These are phyloP conservation scores for Smittia sp. DNA, from an alignment of 2,888 invertebrate genomes.

Conservation along the genomic window DNA sequence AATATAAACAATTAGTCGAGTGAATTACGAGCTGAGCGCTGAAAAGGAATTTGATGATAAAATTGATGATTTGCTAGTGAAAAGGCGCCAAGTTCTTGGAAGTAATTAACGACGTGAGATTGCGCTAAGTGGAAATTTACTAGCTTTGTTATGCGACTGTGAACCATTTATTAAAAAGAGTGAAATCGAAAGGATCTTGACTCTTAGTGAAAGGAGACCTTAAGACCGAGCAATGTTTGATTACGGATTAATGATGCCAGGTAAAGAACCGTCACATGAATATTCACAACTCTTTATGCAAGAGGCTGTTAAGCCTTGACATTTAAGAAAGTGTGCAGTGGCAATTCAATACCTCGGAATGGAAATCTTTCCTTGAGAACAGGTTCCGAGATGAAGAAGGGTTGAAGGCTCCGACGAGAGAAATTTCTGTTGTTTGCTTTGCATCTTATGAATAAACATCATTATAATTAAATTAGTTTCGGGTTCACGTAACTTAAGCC, in stretches of 20 bases:
- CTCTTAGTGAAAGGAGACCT: neutral
- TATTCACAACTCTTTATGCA: conserved; percentile 26
- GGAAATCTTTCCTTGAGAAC: neutral
- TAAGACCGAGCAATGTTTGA: conserved; percentile 36
- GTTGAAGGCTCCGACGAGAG: neutral
- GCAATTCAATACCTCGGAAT: neutral
- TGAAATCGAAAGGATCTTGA: conserved; percentile 21
- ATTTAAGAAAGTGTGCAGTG: conserved; percentile 23
- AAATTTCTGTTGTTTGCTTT: conserved; percentile 15
- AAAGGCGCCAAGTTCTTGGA: neutral
- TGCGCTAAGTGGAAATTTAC: neutral
- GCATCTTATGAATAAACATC: conserved; percentile 38
- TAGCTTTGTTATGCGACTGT: neutral
- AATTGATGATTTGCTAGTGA: conserved; percentile 21
- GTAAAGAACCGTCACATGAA: conserved; percentile 27
- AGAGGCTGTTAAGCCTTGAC: conserved; percentile 20
- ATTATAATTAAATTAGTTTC: conserved; percentile 38
- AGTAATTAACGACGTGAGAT: conserved; percentile 15
- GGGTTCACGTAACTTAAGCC: conserved; percentile 33
- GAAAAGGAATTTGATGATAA: neutral
- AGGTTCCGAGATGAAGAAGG: conserved; percentile 1
- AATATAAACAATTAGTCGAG: conserved; percentile 9
- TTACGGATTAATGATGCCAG: conserved; percentile 42
- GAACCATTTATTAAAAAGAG: conserved; percentile 5
- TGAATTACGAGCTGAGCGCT: neutral